phyloP scores from a whole-genome alignment of 2,113 vertebrate species.

The Leptosomus discolor region DNA sequence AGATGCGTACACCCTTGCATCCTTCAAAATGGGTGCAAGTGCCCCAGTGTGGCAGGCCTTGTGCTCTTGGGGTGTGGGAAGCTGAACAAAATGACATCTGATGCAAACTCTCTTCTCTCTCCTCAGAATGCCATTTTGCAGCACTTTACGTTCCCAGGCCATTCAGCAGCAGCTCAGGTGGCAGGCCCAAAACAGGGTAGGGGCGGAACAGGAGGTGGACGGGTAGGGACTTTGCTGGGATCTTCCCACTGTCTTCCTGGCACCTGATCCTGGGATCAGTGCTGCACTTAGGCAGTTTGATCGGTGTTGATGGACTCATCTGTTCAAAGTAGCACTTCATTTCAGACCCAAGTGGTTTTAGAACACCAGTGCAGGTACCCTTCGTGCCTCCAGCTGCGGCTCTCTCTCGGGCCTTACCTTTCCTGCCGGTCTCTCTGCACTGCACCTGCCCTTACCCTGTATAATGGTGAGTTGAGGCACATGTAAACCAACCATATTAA shows the following conservation, averaged over 20 bases:
- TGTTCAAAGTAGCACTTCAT: not conserved
- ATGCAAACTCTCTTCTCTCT: not conserved
- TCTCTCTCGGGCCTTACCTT: not conserved
- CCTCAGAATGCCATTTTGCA: not conserved
- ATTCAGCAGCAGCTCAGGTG: not conserved
- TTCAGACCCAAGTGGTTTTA: not conserved
- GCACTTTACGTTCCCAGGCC: not conserved
- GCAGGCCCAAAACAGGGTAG: no score
- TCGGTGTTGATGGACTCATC: not conserved
- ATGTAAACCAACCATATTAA: not conserved
- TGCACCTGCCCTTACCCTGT: not conserved
- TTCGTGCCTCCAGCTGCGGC: not conserved
- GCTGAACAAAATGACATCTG: not conserved
- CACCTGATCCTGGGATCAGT: not conserved
- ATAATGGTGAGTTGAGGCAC: not conserved
- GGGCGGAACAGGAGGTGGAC: not conserved
- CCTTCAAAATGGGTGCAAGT: not conserved
- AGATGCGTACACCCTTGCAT: fast-evolving
- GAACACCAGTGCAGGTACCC: not conserved
- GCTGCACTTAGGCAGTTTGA: not conserved
- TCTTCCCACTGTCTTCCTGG: not conserved
- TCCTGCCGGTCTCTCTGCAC: not conserved
- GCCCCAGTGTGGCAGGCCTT: not conserved
- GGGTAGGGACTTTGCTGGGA: not conserved
- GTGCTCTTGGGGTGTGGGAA: not conserved